Evolutionary conservation across 2,888 invertebrate species (phyloP), one percentile per base, ranked within the genome.

Genomic region (Pyrrhia umbra): DNA sequence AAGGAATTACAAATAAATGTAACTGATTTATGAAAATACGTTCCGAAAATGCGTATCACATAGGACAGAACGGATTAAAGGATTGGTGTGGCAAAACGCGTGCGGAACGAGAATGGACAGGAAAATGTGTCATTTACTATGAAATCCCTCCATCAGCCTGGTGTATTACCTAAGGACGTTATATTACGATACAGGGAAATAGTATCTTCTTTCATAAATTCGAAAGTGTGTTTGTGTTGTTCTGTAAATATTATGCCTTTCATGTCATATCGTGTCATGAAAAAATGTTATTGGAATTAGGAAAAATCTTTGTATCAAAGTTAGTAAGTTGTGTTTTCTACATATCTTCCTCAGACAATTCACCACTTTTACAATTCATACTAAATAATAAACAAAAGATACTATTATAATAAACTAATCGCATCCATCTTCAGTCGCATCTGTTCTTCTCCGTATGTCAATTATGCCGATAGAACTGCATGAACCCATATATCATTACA

Each of bases 91-190:
- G 64, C 30, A 52, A 63, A 69, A 69, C 70, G 62, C 68, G 49
- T 13, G 21, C 16, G 61, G 54, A 61, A 63, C 70, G 56, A 47
- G 56, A 63, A 69, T 63, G 68, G 70, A 57, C 70, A 63, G 68
- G 68, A 69, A 69, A 63, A 69, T 68, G 52, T 69, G 52, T 70
- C 70, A 70, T 69, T 70, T 40, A 52, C 64, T 27, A 64, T 70
- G 56, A 63, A 64, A 69, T 69, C 68, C 61, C 64, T 57, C 56
- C 70, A 69, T 69, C 70, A 63, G 52, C 39, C 57, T 43, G 34
- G 56, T 64, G 61, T 68, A 69, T 70, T 70, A 34, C 34, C 34
- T 34, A 69, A 64, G 68, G 68, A 49, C 18, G 56, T 39, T 64
- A 51, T 42, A 63, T 70, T 42, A 69, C 57, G 51, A 47, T 56